These are phyloP conservation scores for Lynx canadensis DNA, from an alignment of 2,113 vertebrate species.

Conservation along the genomic window DNA sequence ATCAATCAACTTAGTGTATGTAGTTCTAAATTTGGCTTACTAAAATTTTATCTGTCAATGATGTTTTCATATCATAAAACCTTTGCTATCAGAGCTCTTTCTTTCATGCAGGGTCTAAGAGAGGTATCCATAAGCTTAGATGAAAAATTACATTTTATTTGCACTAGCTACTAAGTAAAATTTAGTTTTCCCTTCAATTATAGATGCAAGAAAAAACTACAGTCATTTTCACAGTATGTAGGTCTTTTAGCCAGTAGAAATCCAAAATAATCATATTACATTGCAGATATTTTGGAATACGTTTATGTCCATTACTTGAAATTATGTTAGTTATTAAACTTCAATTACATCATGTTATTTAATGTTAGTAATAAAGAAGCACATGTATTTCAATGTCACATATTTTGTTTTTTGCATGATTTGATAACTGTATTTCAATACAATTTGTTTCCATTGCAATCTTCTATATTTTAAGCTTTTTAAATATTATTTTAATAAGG, in stretches of 20 bases:
- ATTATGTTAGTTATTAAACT: neutral
- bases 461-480: neutral
- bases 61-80: neutral
- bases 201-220: neutral
- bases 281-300: neutral
- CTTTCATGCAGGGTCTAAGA: neutral
- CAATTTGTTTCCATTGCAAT: neutral
- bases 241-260: neutral
- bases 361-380: neutral
- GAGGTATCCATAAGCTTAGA: neutral
- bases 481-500: neutral
- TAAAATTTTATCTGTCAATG: neutral
- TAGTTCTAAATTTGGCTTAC: neutral
- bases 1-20: neutral
- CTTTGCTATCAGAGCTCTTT: neutral
- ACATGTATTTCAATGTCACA: neutral
- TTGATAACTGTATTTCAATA: neutral
- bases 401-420: neutral
- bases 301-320: neutral
- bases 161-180: neutral
- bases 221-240: neutral
- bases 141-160: neutral
- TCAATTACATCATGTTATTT: neutral
- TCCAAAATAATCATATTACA: neutral
- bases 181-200: neutral